These are phyloP conservation scores for Lethenteron reissneri DNA, from an alignment of 2,113 vertebrate genomes.

Conservation along the genomic window DNA sequence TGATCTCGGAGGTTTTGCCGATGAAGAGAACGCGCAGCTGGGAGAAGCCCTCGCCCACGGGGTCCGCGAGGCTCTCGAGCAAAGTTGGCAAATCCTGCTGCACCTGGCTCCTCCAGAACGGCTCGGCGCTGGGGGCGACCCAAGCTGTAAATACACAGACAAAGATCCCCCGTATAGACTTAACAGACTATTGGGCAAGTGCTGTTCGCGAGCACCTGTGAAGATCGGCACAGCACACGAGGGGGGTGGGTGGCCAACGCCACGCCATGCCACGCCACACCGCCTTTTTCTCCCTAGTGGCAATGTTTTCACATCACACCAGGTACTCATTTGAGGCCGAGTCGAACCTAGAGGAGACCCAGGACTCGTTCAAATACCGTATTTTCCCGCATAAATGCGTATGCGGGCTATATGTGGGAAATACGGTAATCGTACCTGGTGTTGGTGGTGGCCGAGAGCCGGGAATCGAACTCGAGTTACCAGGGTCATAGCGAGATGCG, in stretches of 20 bases:
- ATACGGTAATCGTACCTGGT: no score
- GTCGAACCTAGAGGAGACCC: no score
- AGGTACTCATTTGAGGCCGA: neutral
- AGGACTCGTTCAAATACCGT: no score
- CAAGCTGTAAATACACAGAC: neutral
- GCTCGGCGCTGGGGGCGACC: constrained; percentile 19
- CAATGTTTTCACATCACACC: neutral
- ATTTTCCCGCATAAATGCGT: no score
- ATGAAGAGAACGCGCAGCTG: constrained; percentile 43
- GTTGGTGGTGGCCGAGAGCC: no score
- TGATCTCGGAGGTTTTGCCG: constrained; percentile 35
- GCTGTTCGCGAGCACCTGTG: no score
- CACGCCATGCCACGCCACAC: neutral
- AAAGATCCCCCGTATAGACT: neutral
- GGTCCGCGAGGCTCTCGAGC: constrained; percentile 71
- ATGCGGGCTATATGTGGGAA: no score
- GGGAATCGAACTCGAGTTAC: no score
- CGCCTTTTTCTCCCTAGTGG: neutral
- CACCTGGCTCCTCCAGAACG: constrained; percentile 33
- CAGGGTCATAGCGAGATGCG: no score
- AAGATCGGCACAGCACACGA: neutral
- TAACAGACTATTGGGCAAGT: neutral
- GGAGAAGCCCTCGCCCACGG: constrained; percentile 49
- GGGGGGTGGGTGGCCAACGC: neutral
- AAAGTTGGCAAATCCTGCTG: constrained; percentile 46